These are phyloP conservation scores for Leontopithecus rosalia DNA, from an alignment of 2,797 vertebrate species.

Conservation along the genomic window DNA sequence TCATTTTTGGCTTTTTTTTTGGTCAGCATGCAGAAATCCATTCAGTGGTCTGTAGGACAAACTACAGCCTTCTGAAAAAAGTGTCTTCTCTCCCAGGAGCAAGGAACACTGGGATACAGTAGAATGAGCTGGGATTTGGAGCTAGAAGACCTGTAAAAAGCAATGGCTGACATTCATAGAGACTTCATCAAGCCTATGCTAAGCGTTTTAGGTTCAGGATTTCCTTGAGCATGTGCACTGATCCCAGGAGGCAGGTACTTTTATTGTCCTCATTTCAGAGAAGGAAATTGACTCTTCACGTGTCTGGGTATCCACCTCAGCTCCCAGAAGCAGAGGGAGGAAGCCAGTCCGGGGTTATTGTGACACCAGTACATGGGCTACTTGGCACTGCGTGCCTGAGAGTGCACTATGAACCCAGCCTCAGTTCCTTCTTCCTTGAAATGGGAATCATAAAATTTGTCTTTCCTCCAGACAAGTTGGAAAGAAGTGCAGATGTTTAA, in stretches of 20 bases:
- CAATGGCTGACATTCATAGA: not conserved
- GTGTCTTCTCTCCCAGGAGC: not conserved
- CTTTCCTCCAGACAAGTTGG: not conserved
- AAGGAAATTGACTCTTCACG: not conserved
- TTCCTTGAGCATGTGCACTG: not conserved
- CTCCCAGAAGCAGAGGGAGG: not conserved
- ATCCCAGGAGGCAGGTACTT: not conserved
- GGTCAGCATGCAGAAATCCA: not conserved
- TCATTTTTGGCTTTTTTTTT: conserved; percentile 10
- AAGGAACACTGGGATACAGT: not conserved
- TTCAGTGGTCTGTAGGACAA: not conserved
- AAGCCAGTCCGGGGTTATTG: not conserved
- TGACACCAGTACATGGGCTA: not conserved
- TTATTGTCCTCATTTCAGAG: not conserved
- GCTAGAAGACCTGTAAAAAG: not conserved
- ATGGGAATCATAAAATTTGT: not conserved
- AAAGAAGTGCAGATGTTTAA: not conserved
- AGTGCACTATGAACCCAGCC: not conserved
- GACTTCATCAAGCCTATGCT: not conserved
- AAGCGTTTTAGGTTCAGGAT: not conserved
- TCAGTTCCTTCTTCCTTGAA: not conserved
- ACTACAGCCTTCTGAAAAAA: not conserved
- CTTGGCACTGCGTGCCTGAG: not conserved
- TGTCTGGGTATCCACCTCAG: not conserved
- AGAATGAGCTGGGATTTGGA: not conserved